Conservation (phyloP, 2,113 vertebrate genomes). For the Trichechus manatus region DNA sequence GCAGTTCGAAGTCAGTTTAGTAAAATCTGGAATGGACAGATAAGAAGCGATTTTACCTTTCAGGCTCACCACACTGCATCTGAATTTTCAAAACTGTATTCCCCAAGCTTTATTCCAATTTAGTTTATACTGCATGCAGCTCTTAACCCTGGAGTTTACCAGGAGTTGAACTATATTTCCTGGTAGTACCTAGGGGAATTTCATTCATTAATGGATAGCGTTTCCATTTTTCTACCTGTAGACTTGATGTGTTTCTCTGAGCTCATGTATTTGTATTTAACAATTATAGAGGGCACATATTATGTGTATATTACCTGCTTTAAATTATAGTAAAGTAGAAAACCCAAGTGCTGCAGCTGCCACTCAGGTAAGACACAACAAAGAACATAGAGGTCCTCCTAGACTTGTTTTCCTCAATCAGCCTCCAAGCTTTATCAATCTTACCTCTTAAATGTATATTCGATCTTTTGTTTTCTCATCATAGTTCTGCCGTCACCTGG, state of each 20-base stretch:
- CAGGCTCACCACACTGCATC: background rate
- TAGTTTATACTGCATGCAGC: background rate
- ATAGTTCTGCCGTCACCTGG: background rate
- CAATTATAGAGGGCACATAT: background rate
- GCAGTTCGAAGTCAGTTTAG: background rate
- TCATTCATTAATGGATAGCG: background rate
- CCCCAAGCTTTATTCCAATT: background rate
- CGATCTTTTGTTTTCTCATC: background rate
- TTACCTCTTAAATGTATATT: background rate
- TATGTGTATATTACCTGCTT: background rate
- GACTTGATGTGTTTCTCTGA: background rate
- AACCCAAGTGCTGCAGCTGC: background rate
- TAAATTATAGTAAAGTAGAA: background rate
- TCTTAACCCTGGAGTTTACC: background rate
- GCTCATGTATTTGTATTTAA: background rate
- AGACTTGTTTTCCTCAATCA: background rate
- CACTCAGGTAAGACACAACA: background rate
- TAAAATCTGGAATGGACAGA: background rate
- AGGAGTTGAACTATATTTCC: background rate
- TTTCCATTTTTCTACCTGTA: background rate
- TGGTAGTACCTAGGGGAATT: background rate
- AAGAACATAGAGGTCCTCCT: background rate
- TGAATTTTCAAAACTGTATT: background rate
- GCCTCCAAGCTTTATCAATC: background rate
- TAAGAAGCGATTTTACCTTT: conserved; percentile 13